Evolutionary conservation across 2,113 vertebrate species (phyloP), one percentile per base, ranked within the genome.

Genomic region (Jaculus jaculus): DNA sequence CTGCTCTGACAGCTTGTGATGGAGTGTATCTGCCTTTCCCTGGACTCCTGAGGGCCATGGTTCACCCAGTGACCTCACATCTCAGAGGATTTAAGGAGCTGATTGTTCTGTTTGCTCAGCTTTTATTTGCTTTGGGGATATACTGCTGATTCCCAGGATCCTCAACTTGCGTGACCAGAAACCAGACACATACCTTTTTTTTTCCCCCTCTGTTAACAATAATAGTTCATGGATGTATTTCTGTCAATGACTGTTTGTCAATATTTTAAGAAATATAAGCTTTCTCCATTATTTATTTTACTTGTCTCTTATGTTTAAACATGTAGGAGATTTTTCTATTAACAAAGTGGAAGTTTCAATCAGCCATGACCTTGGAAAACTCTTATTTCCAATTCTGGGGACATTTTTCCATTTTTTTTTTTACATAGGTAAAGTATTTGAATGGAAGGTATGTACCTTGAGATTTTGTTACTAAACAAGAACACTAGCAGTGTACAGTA

Each of bases 271-370:
- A 21, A 1, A 20, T 75, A 74, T 0, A 72, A 16, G 2, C 30
- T 80, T 87, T 82, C 23, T 71, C 51, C 30, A 72, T 34, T 69
- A 63, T 68, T 86, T 75, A 58, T 74, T 74, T 90, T 82, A 78
- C n/a, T n/a, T 18, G 61, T 39, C 73, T 47, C 28, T 20, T 83
- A 30, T 47, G 32, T 3, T 24, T 90, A 16, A 88, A 15, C 4
- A 92, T 7, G 66, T 75, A 18, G 1, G 6, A 42, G 90, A 85
- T 89, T 89, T 89, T 87, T 84, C 60, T 87, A 89, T 60, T 75
- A 89, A 65, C 30, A 87, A 94, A 58, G 28, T 42, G 5, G 42
- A 65, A 7, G 23, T 77, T 84, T 11, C 87, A 72, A 90, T 80
- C 66, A 81, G 66, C 12, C 69, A 73, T 24, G 20, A 1, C 32